Evolutionary conservation across 2,888 invertebrate species (phyloP).

Genomic region (Perdita meconis): DNA sequence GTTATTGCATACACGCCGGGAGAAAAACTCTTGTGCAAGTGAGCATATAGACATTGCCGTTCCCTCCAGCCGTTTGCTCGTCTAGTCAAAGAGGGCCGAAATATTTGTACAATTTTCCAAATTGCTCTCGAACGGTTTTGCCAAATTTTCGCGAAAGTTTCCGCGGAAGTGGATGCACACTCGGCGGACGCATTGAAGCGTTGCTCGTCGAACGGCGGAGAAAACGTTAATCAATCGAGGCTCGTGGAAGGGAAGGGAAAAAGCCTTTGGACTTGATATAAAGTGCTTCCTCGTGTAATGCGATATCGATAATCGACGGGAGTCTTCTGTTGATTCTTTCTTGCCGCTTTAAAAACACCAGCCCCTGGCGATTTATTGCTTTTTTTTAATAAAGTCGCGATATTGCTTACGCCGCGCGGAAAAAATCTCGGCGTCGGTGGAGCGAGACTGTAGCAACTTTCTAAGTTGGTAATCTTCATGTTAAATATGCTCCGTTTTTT

Average conservation of each 20-base stretch:
- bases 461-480: not conserved
- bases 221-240: conserved; percentile 27
- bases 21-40: conserved; percentile 30
- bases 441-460: not conserved
- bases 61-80: conserved; percentile 62
- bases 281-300: conserved; percentile 79
- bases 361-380: conserved; percentile 63
- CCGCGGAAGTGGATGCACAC: not conserved
- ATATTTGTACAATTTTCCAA: conserved; percentile 49
- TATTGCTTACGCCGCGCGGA: conserved; percentile 28
- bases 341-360: conserved; percentile 63
- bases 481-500: not conserved
- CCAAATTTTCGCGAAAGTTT: not conserved
- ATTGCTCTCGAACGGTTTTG: conserved; percentile 19
- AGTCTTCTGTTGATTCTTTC: conserved; percentile 66
- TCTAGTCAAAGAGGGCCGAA: conserved; percentile 58
- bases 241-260: conserved; percentile 4
- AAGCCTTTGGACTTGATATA: conserved; percentile 65
- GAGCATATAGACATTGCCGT: conserved; percentile 66
- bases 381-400: conserved; percentile 69
- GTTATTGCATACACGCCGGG: conserved; percentile 20
- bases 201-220: not conserved
- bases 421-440: conserved; percentile 22
- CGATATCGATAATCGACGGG: conserved; percentile 76
- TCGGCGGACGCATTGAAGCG: not conserved